Base-by-base conservation (phyloP, 2,888 invertebrate genomes). In the Morinoia aosen region DNA sequence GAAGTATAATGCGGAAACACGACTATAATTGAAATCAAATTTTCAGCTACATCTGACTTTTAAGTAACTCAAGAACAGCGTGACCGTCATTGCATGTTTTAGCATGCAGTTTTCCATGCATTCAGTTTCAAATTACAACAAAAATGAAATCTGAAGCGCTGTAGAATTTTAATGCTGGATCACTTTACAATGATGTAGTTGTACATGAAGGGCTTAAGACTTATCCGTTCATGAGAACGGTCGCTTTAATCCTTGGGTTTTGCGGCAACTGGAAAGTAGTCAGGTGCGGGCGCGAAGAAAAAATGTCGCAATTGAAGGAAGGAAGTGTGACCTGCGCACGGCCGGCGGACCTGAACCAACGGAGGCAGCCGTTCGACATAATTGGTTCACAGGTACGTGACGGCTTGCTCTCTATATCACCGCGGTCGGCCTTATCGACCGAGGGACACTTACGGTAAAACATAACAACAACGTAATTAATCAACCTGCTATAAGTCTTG, bases 391-490 rank as follows among this genome's bases (percentile, higher is more conserved):
- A 39, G 7, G 93, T 57, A 93, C 93, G 93, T 93, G 93, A 93
- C 93, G 93, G 93, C 12, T 14, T 19, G 56, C 93, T 93, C 57
- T 56, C 33, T 93, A 56, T 57, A 57, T 93, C 48, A 93, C 93
- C 39, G 57, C 93, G 7, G 57, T 57, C 25, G 93, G 57, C 93
- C 57, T 93, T 33, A 93, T 48, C n/a, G n/a, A 93, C 58, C n/a
- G 93, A 93, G 25, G 93, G 93, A 93, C 93, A 93, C 58, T 93
- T 93, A 93, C 93, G 93, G 93, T 93, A 93, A 56, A 93, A 57
- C 76, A 93, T 93, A 93, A 57, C 93, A 93, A 93, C 93, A 93
- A 93, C n/a, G 93, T 57, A 93, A 93, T 57, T 57, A 57, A 93
- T 93, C 57, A 93, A 93, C 25, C 93, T 57, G 93, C 48, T 11